phyloP scores from a whole-genome alignment of 2,113 vertebrate genomes.

The Xenus cinereus region DNA sequence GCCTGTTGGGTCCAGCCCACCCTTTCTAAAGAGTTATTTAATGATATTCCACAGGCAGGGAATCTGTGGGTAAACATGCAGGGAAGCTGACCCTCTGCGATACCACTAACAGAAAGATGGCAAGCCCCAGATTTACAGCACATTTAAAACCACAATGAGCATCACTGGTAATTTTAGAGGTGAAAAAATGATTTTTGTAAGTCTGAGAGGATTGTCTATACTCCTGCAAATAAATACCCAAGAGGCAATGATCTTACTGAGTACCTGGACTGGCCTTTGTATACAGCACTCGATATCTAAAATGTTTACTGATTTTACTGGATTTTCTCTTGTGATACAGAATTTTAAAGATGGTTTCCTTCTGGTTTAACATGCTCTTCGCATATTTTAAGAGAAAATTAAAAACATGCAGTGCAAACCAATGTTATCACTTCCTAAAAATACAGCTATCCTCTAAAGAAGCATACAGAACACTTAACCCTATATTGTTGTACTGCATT shows the following conservation, averaged over 20 bases:
- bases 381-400: background rate
- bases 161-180: background rate
- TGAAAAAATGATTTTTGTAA: background rate
- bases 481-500: background rate
- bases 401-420: background rate
- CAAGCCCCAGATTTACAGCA: background rate
- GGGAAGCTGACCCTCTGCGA: background rate
- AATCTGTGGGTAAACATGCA: background rate
- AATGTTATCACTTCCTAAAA: background rate
- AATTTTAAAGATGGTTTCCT: background rate
- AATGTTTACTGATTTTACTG: background rate
- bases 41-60: background rate
- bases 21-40: conserved; percentile 4
- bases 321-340: background rate
- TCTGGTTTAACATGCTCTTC: background rate
- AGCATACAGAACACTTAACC: background rate
- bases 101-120: background rate
- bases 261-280: background rate
- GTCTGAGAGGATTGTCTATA: background rate
- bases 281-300: background rate
- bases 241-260: background rate
- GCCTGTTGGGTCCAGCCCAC: background rate
- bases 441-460: background rate
- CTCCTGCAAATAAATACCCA: background rate
- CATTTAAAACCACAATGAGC: background rate